These are phyloP conservation scores for Diarsia rubi DNA, from an alignment of 2,888 invertebrate genomes.

Conservation along the genomic window DNA sequence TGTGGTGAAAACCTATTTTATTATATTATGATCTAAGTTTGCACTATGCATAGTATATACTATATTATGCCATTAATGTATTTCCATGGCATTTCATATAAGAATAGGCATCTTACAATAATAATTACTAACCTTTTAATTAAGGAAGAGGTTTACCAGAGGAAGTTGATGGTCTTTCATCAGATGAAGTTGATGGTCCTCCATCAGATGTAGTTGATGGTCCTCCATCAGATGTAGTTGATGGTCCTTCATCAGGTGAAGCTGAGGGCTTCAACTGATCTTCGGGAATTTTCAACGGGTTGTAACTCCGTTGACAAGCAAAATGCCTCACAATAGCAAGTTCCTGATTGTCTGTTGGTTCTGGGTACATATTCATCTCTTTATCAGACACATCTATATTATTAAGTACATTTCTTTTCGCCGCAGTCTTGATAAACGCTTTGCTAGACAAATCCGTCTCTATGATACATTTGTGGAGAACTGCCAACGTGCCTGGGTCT, in stretches of 20 bases:
- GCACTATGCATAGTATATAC: background rate
- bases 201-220: no score
- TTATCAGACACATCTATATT: constrained; percentile 72
- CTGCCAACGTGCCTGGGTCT: constrained; percentile 67
- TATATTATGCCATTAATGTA: background rate
- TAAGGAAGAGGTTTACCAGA: background rate
- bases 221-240: no score
- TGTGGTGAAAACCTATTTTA: background rate
- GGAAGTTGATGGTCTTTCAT: background rate
- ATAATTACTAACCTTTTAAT: background rate
- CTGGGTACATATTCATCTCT: constrained; percentile 69
- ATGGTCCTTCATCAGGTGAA: background rate
- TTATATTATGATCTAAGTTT: background rate
- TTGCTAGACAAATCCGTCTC: constrained; percentile 81
- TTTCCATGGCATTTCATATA: background rate
- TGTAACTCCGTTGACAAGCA: constrained; percentile 76
- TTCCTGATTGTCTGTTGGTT: constrained; percentile 73
- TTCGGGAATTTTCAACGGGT: constrained; percentile 80
- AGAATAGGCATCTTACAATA: background rate
- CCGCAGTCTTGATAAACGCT: constrained; percentile 73
- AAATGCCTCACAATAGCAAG: constrained; percentile 74
- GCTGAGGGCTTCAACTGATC: constrained; percentile 42
- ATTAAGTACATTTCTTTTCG: constrained; percentile 71
- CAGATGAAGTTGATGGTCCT: background rate
- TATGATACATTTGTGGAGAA: constrained; percentile 72